A percentile compares a stretch with the other conserved stretches of the same genome.
Conservation (phyloP, 2,888 invertebrate species). For the Hydrotaea cyrtoneurina region DNA sequence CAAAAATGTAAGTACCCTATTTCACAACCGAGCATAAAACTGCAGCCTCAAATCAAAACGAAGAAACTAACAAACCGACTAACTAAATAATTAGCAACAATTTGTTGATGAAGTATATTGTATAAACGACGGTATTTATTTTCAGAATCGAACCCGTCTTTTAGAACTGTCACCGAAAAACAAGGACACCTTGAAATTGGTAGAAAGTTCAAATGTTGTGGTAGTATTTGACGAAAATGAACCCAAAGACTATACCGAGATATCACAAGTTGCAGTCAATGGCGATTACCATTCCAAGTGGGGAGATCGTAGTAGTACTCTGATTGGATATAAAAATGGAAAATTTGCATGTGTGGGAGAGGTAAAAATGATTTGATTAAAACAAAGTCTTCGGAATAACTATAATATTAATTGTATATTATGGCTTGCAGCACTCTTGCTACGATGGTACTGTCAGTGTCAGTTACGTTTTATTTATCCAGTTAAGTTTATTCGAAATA, state of each 20-base stretch:
- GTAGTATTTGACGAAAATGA: slow-evolving; percentile 80
- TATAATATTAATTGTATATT: background rate
- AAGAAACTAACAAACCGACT: too few relatives aligned
- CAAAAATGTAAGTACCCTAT: too few relatives aligned
- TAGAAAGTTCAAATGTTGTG: slow-evolving; percentile 80
- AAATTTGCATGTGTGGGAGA: slow-evolving; percentile 82
- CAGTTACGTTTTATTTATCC: slow-evolving; percentile 76
- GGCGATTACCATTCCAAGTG: slow-evolving; percentile 83
- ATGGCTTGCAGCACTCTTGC: slow-evolving; percentile 75
- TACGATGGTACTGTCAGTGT: slow-evolving; percentile 80
- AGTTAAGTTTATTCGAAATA: slow-evolving; percentile 76
- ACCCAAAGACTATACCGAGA: slow-evolving; percentile 77
- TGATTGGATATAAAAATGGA: slow-evolving; percentile 82
- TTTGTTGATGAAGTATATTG: too few relatives aligned
- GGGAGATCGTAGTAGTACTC: slow-evolving; percentile 83
- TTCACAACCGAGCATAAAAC: too few relatives aligned
- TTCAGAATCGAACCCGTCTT: slow-evolving; percentile 80
- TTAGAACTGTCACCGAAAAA: slow-evolving; percentile 79
- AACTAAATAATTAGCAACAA: too few relatives aligned
- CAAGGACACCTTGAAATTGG: slow-evolving; percentile 75
- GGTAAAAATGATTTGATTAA: slow-evolving; percentile 77
- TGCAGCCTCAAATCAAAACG: too few relatives aligned
- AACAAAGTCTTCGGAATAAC: background rate
- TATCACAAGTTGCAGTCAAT: slow-evolving; percentile 78
- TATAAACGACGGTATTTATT: too few relatives aligned